Evolutionary conservation across 2,113 vertebrate genomes (phyloP).

Genomic region (Passerina amoena): DNA sequence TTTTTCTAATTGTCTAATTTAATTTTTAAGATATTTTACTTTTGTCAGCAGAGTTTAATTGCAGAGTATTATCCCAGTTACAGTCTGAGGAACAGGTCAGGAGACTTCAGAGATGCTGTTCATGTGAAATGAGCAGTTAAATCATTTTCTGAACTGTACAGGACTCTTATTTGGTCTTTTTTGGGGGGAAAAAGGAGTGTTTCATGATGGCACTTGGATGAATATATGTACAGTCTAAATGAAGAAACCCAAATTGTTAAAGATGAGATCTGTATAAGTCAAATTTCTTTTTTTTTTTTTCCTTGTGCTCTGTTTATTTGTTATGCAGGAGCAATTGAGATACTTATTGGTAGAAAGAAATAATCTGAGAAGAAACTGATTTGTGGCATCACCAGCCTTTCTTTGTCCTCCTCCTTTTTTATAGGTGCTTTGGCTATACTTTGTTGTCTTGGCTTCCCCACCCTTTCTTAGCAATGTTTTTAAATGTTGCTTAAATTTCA

Average conservation of each 20-base stretch:
- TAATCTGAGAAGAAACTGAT: not conserved
- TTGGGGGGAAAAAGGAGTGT: fast-evolving
- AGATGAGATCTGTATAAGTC: not conserved
- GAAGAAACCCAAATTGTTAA: not conserved
- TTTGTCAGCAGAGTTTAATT: not conserved
- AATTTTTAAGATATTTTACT: not conserved
- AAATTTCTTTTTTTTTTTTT: fast-evolving
- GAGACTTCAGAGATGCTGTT: not conserved
- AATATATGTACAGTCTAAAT: not conserved
- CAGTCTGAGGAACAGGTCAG: not conserved
- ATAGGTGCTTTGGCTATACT: not conserved
- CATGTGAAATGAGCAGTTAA: not conserved
- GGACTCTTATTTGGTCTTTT: not conserved
- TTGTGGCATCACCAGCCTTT: not conserved
- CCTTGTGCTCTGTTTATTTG: not conserved
- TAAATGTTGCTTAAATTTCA: not conserved
- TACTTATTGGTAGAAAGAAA: not conserved
- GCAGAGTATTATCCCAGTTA: not conserved
- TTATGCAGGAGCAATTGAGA: not conserved
- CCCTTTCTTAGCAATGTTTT: not conserved
- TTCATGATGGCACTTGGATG: not conserved
- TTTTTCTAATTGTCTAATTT: not conserved
- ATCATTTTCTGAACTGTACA: not conserved
- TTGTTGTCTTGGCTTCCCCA: not conserved
- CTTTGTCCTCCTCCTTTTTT: not conserved